These are phyloP conservation scores for Brachyopa scutellaris DNA, from an alignment of 2,888 invertebrate species.

Conservation along the genomic window DNA sequence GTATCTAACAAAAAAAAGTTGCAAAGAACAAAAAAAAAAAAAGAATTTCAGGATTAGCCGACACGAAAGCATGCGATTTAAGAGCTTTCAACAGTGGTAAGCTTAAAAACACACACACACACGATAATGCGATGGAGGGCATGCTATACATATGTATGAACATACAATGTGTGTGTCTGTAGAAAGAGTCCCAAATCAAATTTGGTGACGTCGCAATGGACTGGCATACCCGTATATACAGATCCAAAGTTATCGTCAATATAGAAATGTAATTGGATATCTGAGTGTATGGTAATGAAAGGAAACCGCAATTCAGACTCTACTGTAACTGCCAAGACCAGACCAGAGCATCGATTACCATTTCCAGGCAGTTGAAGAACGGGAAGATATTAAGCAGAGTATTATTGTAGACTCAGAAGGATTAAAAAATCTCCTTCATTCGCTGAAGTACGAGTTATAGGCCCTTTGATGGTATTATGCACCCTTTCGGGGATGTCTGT, in stretches of 20 bases:
- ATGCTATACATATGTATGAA: not conserved
- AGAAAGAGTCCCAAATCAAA: slow-evolving; percentile 42
- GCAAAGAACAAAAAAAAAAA: slow-evolving; percentile 14
- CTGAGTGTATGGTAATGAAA: slow-evolving; percentile 39
- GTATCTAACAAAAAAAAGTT: not conserved
- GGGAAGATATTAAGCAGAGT: slow-evolving; percentile 36
- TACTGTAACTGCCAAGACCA: slow-evolving; percentile 13
- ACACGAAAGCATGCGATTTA: slow-evolving; percentile 82
- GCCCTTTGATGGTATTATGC: slow-evolving; percentile 67
- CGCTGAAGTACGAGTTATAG: slow-evolving; percentile 1
- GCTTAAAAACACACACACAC: slow-evolving; percentile 38
- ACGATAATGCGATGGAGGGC: slow-evolving; percentile 1
- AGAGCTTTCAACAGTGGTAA: slow-evolving; percentile 78
- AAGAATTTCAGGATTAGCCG: slow-evolving; percentile 79
- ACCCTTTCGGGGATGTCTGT: slow-evolving; percentile 45
- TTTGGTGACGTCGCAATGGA: slow-evolving; percentile 41
- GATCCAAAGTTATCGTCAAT: slow-evolving; percentile 17
- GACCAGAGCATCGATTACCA: not conserved
- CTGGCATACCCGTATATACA: not conserved
- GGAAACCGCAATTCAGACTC: slow-evolving; percentile 57
- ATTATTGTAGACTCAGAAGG: slow-evolving; percentile 67
- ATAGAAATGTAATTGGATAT: slow-evolving; percentile 61
- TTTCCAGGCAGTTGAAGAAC: not conserved
- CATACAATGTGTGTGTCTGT: slow-evolving; percentile 5
- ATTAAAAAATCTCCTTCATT: slow-evolving; percentile 57